These are phyloP conservation scores for Microctonus hyperodae DNA, from an alignment of 2,888 invertebrate genomes.

Conservation along the genomic window DNA sequence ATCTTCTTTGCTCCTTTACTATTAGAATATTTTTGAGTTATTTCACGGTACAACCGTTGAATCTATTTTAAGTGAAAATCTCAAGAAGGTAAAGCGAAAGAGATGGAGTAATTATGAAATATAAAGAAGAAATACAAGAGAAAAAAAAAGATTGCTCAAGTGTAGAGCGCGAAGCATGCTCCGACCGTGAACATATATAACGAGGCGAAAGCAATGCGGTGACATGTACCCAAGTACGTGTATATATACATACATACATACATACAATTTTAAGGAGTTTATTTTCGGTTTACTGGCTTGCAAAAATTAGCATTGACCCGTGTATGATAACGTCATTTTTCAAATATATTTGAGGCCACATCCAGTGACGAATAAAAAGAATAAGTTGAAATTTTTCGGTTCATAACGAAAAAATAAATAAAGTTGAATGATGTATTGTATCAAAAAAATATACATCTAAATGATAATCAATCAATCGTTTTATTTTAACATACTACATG, in stretches of 20 bases:
- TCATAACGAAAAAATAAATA: too few species aligned
- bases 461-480: too few species aligned
- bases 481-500: too few species aligned
- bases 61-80: not conserved
- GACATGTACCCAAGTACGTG: not conserved
- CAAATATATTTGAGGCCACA: not conserved
- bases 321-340: not conserved
- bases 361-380: too few species aligned
- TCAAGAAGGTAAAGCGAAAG: not conserved
- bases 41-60: not conserved
- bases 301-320: not conserved
- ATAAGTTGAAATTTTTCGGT: too few species aligned
- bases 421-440: too few species aligned
- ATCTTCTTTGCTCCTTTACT: not conserved
- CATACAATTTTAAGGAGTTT: conserved; percentile 3
- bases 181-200: conserved; percentile 24
- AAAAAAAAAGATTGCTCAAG: not conserved
- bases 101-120: not conserved
- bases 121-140: not conserved
- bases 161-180: not conserved
- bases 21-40: conserved; percentile 22
- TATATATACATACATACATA: not conserved
- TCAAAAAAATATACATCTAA: too few species aligned
- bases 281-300: conserved; percentile 9
- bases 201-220: conserved; percentile 9